Percentiles rank a stretch among this genome's conserved stretches.
These are phyloP conservation scores for Mnemiopsis leidyi DNA, from an alignment of 37 sponge, comb jelly and placozoan genomes.

Conservation along the genomic window DNA sequence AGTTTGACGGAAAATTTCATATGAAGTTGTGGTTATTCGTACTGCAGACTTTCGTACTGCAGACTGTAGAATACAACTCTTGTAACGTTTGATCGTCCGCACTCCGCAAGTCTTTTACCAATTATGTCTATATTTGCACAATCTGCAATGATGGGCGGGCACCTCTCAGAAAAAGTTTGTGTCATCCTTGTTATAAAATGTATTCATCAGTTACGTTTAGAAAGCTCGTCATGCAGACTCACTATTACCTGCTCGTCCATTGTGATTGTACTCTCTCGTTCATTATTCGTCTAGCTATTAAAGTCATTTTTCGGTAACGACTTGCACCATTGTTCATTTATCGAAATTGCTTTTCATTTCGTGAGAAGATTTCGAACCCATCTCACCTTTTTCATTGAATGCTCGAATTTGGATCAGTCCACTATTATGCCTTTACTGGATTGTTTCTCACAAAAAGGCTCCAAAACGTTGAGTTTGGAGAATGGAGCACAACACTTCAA, in stretches of 20 bases:
- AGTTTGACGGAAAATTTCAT: too few species aligned
- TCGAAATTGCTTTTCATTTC: not conserved
- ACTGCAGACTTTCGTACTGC: too few species aligned
- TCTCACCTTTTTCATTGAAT: not conserved
- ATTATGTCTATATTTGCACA: not conserved
- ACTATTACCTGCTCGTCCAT: not conserved
- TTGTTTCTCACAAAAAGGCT: not conserved
- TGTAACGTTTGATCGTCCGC: too few species aligned
- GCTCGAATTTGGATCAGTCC: not conserved
- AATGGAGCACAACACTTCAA: not conserved
- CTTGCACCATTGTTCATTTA: not conserved
- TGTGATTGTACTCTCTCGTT: not conserved
- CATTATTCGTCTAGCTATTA: not conserved
- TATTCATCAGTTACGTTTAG: not conserved
- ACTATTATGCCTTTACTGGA: not conserved
- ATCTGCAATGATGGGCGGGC: not conserved
- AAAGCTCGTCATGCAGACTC: not conserved
- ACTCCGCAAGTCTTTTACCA: too few species aligned
- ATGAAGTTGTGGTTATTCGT: too few species aligned
- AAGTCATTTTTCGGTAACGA: not conserved
- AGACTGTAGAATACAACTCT: too few species aligned
- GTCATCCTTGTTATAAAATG: not conserved
- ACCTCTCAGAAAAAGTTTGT: not conserved
- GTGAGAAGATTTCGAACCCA: not conserved
- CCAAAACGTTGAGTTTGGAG: not conserved